Conservation (phyloP, 2,797 vertebrate genomes). For the Galagoides demidoff region DNA sequence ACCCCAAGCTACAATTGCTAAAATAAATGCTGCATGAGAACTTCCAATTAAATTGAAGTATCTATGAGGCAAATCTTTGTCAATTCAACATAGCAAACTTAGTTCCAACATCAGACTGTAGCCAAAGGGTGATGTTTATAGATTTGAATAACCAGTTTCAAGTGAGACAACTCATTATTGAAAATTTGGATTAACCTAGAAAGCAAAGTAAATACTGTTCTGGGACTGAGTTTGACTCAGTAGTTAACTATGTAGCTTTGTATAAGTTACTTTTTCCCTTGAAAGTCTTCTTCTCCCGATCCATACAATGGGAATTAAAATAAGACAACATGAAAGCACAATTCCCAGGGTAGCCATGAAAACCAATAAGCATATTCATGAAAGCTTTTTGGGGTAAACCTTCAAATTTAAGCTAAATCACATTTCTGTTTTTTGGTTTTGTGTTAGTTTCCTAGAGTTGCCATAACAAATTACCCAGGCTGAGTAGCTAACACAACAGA, state of each 20-base stretch:
- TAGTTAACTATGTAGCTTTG: neutral
- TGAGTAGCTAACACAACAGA: neutral
- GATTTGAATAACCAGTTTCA: neutral
- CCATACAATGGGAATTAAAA: neutral
- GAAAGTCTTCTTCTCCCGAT: neutral
- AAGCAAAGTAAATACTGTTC: neutral
- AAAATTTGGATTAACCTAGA: neutral
- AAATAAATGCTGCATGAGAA: neutral
- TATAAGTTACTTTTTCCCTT: neutral
- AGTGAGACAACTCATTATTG: neutral
- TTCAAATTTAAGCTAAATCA: constrained; percentile 1
- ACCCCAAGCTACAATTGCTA: neutral
- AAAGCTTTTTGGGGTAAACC: neutral
- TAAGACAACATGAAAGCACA: neutral
- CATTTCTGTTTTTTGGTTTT: constrained; percentile 6
- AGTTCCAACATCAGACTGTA: neutral
- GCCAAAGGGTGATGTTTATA: neutral
- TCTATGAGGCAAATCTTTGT: neutral
- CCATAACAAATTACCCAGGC: neutral
- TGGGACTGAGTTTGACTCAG: neutral
- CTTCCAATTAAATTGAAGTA: constrained; percentile 10
- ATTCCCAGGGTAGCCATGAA: neutral
- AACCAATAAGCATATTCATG: neutral
- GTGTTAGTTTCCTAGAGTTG: neutral
- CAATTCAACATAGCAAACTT: neutral